Evolutionary conservation across 2,797 vertebrate species (phyloP), one percentile per base, ranked within the genome.

Genomic region (Gobio occitaniae): DNA sequence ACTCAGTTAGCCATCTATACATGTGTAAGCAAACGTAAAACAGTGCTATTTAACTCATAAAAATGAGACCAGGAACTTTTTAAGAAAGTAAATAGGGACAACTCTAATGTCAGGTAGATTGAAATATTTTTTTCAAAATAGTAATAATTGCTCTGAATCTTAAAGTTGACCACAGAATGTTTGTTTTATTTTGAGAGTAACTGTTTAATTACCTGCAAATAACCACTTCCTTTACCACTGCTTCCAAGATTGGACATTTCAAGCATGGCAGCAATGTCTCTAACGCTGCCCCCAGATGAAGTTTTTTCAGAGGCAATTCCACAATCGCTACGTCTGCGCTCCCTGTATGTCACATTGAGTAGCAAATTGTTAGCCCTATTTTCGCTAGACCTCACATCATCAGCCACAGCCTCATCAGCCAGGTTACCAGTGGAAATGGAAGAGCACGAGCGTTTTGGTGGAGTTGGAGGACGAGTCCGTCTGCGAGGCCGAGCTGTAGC

Each of bases 401-500:
- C 87, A 0, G 90, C 21, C 38, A 11, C 41, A 69, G 90, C 93
- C 65, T 97, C 97, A 1, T 94, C 96, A 0, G 94, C 94, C 87
- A 97, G 94, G n/a, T 97, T 97, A 1, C 94, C 94, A 13, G 95
- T 97, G 0, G 97, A 97, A 88, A 98, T 97, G 86, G 98, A 97
- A 0, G 98, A 99, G 89, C 97, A 98, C 87, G 97, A 99, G n/a
- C 98, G 96, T 83, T 98, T 99, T 11, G 98, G 98, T 0, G 98
- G 98, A 0, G 98, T 98, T 0, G 98, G 98, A 0, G 98, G 98
- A 0, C 98, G 97, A 0, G 97, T 98, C 92, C 98, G 98, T 87
- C 98, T 96, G 48, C 97, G 97, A 2, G 98, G 98, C 15, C 98
- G 95, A 3, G 98, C 96, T 0, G 94, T 95, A 0, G 98, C 97